Conservation (phyloP, 2,888 invertebrate species). For the Sturmia bella region DNA sequence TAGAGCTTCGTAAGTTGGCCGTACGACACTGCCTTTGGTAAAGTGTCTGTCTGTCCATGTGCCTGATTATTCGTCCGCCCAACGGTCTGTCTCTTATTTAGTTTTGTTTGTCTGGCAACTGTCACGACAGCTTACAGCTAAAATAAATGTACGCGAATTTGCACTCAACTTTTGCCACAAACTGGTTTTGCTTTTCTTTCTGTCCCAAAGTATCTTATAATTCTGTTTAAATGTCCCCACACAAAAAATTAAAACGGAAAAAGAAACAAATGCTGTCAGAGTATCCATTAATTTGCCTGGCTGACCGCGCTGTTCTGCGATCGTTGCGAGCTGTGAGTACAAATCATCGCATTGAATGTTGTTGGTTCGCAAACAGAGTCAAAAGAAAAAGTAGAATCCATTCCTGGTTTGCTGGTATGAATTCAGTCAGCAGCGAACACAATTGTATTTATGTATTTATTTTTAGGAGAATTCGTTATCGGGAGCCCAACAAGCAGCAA, state of each 20-base stretch:
- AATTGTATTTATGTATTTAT: too few relatives aligned
- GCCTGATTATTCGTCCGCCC: conserved; percentile 21
- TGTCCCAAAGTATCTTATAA: conserved; percentile 38
- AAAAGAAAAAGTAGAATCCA: conserved; percentile 3
- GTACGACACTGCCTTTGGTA: conserved; percentile 34
- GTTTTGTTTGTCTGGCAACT: conserved; percentile 63
- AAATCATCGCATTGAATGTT: conserved; percentile 16
- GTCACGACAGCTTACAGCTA: conserved; percentile 68
- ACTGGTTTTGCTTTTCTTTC: conserved; percentile 62
- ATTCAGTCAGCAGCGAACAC: conserved; percentile 19
- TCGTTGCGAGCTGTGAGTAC: neutral
- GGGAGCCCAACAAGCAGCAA: conserved; percentile 35
- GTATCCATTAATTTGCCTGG: conserved; percentile 55
- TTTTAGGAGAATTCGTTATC: conserved; percentile 54
- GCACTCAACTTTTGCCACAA: conserved; percentile 66
- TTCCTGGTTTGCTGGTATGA: conserved; percentile 13
- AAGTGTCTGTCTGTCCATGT: neutral
- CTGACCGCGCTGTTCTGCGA: neutral
- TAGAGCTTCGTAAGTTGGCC: conserved; percentile 26
- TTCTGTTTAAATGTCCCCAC: conserved; percentile 61
- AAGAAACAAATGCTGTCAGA: conserved; percentile 38
- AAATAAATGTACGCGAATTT: conserved; percentile 69
- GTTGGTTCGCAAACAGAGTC: neutral
- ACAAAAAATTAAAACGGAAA: neutral
- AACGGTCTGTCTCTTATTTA: conserved; percentile 27